Conservation (phyloP, 2,113 vertebrate genomes). For the Proteles cristata region DNA sequence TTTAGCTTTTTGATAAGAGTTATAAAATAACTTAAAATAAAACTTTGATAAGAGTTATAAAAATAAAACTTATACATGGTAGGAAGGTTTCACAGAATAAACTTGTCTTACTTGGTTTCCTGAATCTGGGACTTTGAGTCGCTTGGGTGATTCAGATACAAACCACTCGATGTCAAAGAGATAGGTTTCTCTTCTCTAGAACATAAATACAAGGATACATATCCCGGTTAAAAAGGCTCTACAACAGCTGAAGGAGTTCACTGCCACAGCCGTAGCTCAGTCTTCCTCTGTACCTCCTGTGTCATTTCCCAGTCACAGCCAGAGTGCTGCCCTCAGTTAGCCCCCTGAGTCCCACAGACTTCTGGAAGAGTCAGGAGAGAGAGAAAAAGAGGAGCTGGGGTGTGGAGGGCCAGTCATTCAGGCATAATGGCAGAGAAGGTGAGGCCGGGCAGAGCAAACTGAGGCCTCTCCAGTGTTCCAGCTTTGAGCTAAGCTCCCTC, state of each 20-base stretch:
- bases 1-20: neutral
- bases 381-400: neutral
- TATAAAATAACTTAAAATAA: neutral
- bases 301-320: neutral
- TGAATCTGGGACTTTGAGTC: neutral
- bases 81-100: neutral
- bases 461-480: neutral
- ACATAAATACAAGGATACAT: too few relatives aligned
- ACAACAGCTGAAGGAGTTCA: neutral
- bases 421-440: neutral
- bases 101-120: constrained; percentile 40
- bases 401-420: too few relatives aligned
- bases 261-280: neutral
- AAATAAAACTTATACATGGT: neutral
- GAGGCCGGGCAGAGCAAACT: neutral
- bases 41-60: neutral
- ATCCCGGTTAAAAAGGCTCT: neutral
- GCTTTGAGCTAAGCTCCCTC: constrained; percentile 32
- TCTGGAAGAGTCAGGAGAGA: neutral
- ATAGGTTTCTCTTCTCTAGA: neutral
- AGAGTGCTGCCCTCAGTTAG: neutral
- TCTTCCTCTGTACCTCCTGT: neutral
- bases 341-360: neutral
- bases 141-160: neutral
- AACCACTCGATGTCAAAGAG: neutral